phyloP scores from a whole-genome alignment of 1,140 invertebrate genomes.

The Euura saliciscinereae region DNA sequence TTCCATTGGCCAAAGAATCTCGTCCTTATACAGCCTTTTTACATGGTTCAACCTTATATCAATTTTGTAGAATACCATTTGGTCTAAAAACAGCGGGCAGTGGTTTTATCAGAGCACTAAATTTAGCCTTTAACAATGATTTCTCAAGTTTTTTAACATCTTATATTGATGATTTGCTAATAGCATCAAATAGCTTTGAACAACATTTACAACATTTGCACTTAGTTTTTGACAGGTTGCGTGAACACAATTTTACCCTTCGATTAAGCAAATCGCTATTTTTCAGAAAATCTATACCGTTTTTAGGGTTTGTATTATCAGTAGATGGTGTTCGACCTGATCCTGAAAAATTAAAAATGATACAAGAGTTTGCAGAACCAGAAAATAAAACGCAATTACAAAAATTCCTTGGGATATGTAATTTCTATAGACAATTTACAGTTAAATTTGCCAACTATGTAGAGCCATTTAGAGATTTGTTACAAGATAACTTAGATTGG shows the following conservation, averaged over 20 bases:
- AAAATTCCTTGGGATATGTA: constrained; percentile 44
- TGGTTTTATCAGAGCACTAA: neutral
- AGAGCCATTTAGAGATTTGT: constrained; percentile 30
- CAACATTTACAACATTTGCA: neutral
- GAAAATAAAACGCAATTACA: constrained; percentile 40
- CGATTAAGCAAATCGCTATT: constrained; percentile 29
- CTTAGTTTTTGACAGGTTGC: constrained; percentile 28
- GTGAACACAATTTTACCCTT: constrained; percentile 27
- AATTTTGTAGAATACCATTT: neutral
- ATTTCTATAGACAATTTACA: constrained; percentile 44
- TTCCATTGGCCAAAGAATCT: neutral
- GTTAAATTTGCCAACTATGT: constrained; percentile 29
- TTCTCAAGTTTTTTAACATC: neutral
- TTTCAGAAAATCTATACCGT: constrained; percentile 21
- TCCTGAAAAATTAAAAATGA: constrained; percentile 36
- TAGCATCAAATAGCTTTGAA: constrained; percentile 4
- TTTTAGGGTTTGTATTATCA: constrained; percentile 32
- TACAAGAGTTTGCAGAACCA: constrained; percentile 43
- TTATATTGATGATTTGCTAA: neutral
- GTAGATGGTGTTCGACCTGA: constrained; percentile 37
- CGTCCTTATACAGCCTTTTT: constrained; percentile 8
- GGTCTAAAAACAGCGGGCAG: too few species aligned
- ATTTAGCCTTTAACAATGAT: constrained; percentile 1
- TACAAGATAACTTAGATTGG: constrained; percentile 16
- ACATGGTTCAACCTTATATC: constrained; percentile 3